These are phyloP conservation scores for Hemicordylus capensis DNA, from an alignment of 2,113 vertebrate species.

Conservation along the genomic window DNA sequence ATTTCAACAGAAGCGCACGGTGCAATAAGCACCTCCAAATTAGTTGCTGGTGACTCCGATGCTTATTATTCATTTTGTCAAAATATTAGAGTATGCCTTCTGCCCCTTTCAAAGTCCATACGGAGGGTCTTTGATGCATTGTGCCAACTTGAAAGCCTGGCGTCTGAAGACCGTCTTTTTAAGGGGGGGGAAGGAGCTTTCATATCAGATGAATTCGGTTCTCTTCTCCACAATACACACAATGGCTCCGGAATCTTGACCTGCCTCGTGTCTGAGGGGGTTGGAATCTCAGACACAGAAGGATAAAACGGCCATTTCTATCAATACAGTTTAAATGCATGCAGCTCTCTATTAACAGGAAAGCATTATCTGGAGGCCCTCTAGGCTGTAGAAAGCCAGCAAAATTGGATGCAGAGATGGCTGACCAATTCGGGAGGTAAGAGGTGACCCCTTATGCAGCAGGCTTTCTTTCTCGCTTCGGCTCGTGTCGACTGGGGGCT, in stretches of 20 bases:
- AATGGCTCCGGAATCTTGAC: slow-evolving; percentile 61
- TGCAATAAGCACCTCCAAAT: slow-evolving; percentile 68
- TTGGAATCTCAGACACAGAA: slow-evolving; percentile 59
- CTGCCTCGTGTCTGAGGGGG: slow-evolving; percentile 58
- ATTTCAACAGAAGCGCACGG: slow-evolving; percentile 52
- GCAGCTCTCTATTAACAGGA: slow-evolving; percentile 51
- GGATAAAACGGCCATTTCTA: slow-evolving; percentile 57
- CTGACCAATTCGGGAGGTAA: slow-evolving; percentile 56
- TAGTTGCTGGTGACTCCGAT: slow-evolving; percentile 68
- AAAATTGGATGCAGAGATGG: slow-evolving; percentile 58
- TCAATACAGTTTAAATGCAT: slow-evolving; percentile 49
- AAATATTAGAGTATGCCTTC: slow-evolving; percentile 72
- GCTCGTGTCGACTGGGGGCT: slow-evolving; percentile 16
- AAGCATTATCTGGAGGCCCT: slow-evolving; percentile 66
- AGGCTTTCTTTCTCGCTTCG: slow-evolving; percentile 56
- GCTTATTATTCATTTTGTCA: slow-evolving; percentile 74
- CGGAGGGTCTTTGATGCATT: slow-evolving; percentile 72
- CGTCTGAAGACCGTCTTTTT: slow-evolving; percentile 51
- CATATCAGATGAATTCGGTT: slow-evolving; percentile 62
- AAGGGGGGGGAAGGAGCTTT: slow-evolving; percentile 7
- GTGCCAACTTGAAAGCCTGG: slow-evolving; percentile 72
- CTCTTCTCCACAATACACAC: slow-evolving; percentile 52
- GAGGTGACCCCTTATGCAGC: slow-evolving; percentile 56
- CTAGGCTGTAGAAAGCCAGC: slow-evolving; percentile 52
- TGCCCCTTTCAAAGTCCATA: slow-evolving; percentile 51